These are phyloP conservation scores for Micoletzkya japonica DNA, from an alignment of 2,888 invertebrate species.

Conservation along the genomic window DNA sequence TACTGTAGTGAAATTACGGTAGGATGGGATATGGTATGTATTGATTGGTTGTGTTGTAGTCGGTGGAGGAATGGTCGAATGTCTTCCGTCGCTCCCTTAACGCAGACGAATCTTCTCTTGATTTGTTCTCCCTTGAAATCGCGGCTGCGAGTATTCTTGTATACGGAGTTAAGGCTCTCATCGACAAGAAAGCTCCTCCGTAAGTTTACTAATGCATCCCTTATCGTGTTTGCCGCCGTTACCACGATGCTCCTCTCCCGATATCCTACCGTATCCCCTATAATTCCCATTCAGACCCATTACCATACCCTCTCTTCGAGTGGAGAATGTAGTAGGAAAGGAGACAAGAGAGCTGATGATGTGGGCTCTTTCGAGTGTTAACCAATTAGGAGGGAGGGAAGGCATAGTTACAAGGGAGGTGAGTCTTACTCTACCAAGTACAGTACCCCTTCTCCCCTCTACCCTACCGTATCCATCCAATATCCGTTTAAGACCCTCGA, in stretches of 20 bases:
- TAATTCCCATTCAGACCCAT: neutral
- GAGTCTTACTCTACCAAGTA: neutral
- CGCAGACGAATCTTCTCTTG: constrained; percentile 15
- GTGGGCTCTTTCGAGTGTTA: constrained; percentile 12
- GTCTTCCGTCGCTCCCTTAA: constrained; percentile 14
- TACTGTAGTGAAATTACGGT: too few relatives aligned
- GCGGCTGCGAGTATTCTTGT: neutral
- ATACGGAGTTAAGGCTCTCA: constrained; percentile 4
- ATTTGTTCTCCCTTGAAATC: constrained; percentile 4
- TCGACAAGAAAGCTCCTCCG: neutral
- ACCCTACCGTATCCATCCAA: neutral
- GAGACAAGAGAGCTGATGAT: neutral
- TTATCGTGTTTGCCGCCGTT: neutral
- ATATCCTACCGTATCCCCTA: neutral
- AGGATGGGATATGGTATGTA: too few relatives aligned
- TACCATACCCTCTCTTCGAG: neutral
- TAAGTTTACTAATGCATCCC: neutral
- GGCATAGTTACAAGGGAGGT: constrained; percentile 12
- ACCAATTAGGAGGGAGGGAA: constrained; percentile 22
- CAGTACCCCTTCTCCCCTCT: neutral
- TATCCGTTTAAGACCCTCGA: constrained; percentile 30
- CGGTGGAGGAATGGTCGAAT: constrained; percentile 16
- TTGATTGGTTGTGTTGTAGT: neutral
- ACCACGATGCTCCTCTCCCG: neutral
- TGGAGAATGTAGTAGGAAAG: constrained; percentile 1